phyloP scores from a whole-genome alignment of 2,797 vertebrate species.

The Semotilus atromaculatus region DNA sequence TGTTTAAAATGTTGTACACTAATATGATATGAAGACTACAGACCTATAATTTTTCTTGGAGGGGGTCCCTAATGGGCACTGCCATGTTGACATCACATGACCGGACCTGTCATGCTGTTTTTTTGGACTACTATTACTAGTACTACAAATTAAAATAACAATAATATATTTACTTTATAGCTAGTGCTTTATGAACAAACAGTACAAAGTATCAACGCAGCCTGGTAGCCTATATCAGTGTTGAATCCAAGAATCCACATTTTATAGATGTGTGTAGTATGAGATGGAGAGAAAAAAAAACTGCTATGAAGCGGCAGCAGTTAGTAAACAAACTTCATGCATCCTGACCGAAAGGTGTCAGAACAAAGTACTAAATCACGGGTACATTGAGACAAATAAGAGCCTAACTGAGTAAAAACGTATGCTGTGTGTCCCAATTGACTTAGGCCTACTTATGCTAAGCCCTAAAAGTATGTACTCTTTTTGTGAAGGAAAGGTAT shows the following conservation, averaged over 20 bases:
- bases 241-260: neutral
- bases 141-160: neutral
- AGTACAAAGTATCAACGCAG: neutral
- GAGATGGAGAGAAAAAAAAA: neutral
- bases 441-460: neutral
- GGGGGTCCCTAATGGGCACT: constrained; percentile 1
- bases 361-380: neutral
- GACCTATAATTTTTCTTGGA: neutral
- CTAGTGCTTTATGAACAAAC: neutral
- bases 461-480: neutral
- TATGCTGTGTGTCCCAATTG: neutral
- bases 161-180: neutral
- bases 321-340: neutral
- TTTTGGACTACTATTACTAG: neutral
- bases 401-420: neutral
- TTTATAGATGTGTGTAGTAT: neutral
- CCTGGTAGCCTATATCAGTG: neutral
- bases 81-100: constrained; percentile 36
- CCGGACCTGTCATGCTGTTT: neutral
- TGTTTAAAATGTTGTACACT: neutral
- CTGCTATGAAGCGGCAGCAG: neutral
- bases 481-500: neutral
- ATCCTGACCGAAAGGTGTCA: neutral
- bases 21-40: neutral
- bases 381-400: neutral